A percentile compares a stretch with the other conserved stretches of the same genome.
phyloP scores from a whole-genome alignment of 1,140 invertebrate genomes.

The Periplaneta americana region DNA sequence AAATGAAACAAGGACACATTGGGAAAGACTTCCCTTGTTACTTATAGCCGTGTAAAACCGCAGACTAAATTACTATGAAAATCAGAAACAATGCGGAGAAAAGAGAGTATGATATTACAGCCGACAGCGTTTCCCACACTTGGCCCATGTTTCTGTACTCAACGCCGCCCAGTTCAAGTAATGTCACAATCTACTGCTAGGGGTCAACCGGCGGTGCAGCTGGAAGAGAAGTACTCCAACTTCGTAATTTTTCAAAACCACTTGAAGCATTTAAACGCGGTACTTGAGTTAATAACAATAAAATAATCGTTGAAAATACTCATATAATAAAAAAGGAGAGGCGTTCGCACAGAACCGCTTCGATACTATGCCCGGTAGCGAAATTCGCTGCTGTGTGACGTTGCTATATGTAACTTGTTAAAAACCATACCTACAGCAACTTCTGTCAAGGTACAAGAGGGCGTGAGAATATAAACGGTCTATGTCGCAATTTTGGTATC shows the following conservation, averaged over 20 bases:
- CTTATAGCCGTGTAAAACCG: too few relatives aligned
- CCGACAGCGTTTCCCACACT: neutral
- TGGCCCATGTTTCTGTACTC: neutral
- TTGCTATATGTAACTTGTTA: neutral
- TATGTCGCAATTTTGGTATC: too few relatives aligned
- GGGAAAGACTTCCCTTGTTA: too few relatives aligned
- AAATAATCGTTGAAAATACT: too few relatives aligned
- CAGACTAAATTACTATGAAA: too few relatives aligned
- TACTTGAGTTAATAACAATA: neutral
- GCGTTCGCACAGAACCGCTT: neutral
- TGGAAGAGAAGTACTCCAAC: neutral
- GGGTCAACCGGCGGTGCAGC: neutral
- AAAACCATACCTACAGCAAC: too few relatives aligned
- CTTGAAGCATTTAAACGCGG: neutral
- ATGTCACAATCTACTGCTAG: too few relatives aligned
- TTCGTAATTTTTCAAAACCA: neutral
- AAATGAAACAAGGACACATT: too few relatives aligned
- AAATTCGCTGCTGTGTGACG: neutral
- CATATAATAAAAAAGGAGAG: neutral
- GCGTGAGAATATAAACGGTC: neutral
- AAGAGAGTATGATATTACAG: neutral
- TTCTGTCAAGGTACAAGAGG: neutral
- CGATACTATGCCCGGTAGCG: neutral
- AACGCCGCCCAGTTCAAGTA: neutral
- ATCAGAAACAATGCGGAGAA: too few relatives aligned